Conservation (phyloP, 2,797 vertebrate species). For the Sciaenops ocellatus region DNA sequence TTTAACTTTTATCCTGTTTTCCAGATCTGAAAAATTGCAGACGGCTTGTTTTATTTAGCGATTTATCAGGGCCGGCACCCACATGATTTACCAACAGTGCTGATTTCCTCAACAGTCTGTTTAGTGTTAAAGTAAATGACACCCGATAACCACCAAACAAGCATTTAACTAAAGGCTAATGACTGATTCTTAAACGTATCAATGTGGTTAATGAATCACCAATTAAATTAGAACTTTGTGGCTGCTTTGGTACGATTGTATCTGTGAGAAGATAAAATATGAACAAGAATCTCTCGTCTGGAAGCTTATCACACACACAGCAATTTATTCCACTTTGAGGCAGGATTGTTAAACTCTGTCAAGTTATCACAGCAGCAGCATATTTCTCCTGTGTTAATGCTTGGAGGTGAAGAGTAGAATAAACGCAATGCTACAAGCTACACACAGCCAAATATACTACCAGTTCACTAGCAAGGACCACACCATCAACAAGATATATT, state of each 20-base stretch:
- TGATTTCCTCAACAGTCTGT: conserved; percentile 19
- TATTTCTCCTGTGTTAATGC: not conserved
- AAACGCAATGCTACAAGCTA: not conserved
- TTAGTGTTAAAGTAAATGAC: conserved; percentile 19
- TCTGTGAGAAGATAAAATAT: conserved; percentile 40
- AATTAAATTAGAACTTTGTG: conserved; percentile 19
- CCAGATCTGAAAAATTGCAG: conserved; percentile 60
- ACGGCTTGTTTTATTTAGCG: conserved; percentile 60
- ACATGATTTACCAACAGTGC: conserved; percentile 36
- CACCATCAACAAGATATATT: too few species aligned
- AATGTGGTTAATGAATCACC: conserved; percentile 25
- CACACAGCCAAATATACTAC: not conserved
- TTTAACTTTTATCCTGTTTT: conserved; percentile 53
- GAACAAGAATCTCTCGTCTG: conserved; percentile 31
- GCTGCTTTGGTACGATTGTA: conserved; percentile 19
- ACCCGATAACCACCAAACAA: conserved; percentile 34
- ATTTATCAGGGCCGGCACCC: conserved; percentile 41
- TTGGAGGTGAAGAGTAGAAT: conserved; percentile 1
- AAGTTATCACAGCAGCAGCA: conserved; percentile 21
- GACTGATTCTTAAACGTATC: conserved; percentile 19
- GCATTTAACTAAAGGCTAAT: conserved; percentile 40
- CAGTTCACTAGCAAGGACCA: too few species aligned
- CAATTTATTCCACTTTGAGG: conserved; percentile 45
- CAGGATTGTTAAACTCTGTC: conserved; percentile 31
- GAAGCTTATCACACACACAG: conserved; percentile 37